Evolutionary conservation across 2,113 vertebrate genomes (phyloP).

Genomic region (Pterocles burchelli): DNA sequence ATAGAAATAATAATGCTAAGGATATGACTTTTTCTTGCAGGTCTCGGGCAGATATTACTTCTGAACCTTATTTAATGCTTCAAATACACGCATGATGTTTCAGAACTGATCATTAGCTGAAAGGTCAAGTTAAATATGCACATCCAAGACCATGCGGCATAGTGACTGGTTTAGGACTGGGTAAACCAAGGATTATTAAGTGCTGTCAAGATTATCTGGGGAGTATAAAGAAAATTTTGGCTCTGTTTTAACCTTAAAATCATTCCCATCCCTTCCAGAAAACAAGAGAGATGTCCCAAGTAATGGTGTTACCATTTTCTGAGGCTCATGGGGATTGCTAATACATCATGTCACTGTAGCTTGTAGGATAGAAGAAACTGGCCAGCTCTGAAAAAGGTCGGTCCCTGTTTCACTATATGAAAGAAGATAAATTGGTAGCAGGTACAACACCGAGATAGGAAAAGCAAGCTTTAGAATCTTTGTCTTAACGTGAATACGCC

Average conservation of each 20-base stretch:
- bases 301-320: background rate
- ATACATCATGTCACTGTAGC: background rate
- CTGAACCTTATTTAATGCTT: background rate
- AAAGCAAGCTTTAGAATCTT: background rate
- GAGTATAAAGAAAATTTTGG: background rate
- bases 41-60: background rate
- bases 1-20: background rate
- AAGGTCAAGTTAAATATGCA: background rate
- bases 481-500: background rate
- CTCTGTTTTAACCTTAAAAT: background rate
- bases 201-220: background rate
- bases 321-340: background rate
- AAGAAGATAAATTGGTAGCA: background rate
- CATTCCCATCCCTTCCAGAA: background rate
- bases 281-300: background rate
- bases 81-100: background rate
- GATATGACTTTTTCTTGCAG: background rate
- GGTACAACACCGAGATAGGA: background rate
- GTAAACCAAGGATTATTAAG: background rate
- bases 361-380: background rate
- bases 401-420: background rate
- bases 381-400: background rate
- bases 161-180: background rate
- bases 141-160: background rate
- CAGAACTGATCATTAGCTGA: background rate